Conservation (phyloP, 1,140 invertebrate species). For the Drosophila bocki region DNA sequence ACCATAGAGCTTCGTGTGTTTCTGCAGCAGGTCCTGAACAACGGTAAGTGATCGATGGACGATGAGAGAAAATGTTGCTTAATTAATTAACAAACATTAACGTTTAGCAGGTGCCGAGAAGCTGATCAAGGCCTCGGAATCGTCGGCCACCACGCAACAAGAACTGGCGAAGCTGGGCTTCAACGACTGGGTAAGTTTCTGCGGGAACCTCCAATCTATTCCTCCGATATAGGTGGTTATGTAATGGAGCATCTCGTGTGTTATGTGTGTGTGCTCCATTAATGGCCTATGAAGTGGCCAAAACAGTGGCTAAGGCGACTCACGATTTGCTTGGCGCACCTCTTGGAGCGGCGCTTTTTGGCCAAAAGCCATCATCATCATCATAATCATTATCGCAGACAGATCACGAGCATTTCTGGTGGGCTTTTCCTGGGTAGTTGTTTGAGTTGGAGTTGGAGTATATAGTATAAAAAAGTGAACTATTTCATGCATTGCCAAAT, state of each 20-base stretch:
- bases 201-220: constrained; percentile 11
- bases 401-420: constrained; percentile 58
- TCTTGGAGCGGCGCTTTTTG: constrained; percentile 46
- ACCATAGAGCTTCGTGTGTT: constrained; percentile 95
- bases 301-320: constrained; percentile 43
- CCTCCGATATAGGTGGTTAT: constrained; percentile 3
- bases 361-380: constrained; percentile 57
- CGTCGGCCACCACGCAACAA: constrained; percentile 87
- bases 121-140: constrained; percentile 86
- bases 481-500: constrained; percentile 67
- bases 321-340: constrained; percentile 66
- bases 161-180: constrained; percentile 92
- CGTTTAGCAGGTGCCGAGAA: constrained; percentile 85
- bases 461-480: constrained; percentile 52
- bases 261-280: constrained; percentile 38
- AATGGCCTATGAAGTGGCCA: constrained; percentile 71
- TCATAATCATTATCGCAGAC: constrained; percentile 62
- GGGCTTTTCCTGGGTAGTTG: constrained; percentile 31
- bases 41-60: constrained; percentile 68
- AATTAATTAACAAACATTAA: constrained; percentile 9
- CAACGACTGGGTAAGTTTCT: constrained; percentile 92
- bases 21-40: constrained; percentile 91
- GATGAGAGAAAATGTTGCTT: neutral
- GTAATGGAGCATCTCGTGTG: constrained; percentile 21
- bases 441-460: neutral